phyloP scores from a whole-genome alignment of 2,113 vertebrate genomes.

The Ifrita kowaldi region DNA sequence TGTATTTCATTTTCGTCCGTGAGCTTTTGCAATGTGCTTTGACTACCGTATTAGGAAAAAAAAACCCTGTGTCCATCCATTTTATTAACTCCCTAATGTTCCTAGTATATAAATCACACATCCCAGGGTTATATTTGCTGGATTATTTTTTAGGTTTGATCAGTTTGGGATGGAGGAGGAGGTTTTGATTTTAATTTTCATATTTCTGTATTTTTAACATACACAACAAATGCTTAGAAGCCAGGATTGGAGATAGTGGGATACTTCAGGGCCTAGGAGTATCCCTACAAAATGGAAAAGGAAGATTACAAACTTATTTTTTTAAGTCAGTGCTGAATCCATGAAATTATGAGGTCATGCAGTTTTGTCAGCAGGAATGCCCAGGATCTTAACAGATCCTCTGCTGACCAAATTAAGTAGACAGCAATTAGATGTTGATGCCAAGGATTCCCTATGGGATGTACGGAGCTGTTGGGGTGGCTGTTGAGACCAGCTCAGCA shows the following conservation, averaged over 20 bases:
- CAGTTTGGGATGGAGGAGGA: neutral
- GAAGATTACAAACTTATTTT: neutral
- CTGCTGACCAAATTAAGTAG: neutral
- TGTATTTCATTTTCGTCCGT: neutral
- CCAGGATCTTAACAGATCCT: neutral
- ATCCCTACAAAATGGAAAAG: neutral
- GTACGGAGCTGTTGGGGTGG: neutral
- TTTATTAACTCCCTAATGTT: neutral
- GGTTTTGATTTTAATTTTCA: neutral
- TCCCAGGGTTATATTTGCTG: neutral
- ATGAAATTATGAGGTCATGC: neutral
- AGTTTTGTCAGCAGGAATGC: neutral
- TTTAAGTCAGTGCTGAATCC: neutral
- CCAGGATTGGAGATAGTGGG: neutral
- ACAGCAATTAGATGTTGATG: neutral
- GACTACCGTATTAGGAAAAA: neutral
- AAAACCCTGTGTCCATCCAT: fast-evolving
- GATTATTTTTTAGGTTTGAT: neutral
- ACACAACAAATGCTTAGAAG: neutral
- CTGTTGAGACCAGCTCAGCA: neutral
- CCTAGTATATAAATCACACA: neutral
- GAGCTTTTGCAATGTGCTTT: neutral
- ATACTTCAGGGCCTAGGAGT: neutral
- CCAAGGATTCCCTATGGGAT: neutral
- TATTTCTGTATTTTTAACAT: neutral